Evolutionary conservation across 2,797 vertebrate species (phyloP), one percentile per base, ranked within the genome.

Genomic region (Aeoliscus strigatus): DNA sequence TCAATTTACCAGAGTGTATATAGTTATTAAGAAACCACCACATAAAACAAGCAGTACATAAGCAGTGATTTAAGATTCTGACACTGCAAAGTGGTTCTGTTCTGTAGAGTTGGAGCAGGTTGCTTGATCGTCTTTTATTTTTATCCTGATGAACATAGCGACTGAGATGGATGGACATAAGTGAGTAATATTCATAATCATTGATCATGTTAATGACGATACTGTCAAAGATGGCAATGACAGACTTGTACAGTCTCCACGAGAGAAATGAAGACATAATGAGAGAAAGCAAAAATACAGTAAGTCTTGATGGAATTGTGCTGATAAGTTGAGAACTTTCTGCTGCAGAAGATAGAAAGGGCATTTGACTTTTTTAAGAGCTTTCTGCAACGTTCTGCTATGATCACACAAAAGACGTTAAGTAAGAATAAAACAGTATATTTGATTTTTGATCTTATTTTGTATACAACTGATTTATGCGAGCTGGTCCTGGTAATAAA

Each of bases 201-300:
- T 84, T 79, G 83, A 80, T 84, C 81, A 83, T 29, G 58, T 62
- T 86, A 85, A 86, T 84, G 80, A 75, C 65, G 70, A 79, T 77
- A 43, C 77, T 83, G 80, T 79, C 84, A 83, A 48, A 73, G 40
- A 68, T 82, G 83, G 77, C 81, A 80, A 59, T 79, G 79, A 83
- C 69, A 27, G 79, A 85, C 77, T 61, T 66, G 56, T 60, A 58
- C 53, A 60, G 74, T 73, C 77, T 53, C 44, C 8, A 3, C 2
- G 39, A 70, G 60, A 81, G 65, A 65, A 73, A 85, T 81, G 75
- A 70, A 79, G 70, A 70, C 38, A 29, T 76, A 80, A 81, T 75
- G 79, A 63, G 62, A 62, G 43, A 53, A 75, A 45, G 55, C 35
- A 46, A 45, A 51, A 64, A 48, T 57, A 60, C 32, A 25, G 35